Evolutionary conservation across 2,113 vertebrate genomes (phyloP).

Genomic region (Oenanthe oenanthe): DNA sequence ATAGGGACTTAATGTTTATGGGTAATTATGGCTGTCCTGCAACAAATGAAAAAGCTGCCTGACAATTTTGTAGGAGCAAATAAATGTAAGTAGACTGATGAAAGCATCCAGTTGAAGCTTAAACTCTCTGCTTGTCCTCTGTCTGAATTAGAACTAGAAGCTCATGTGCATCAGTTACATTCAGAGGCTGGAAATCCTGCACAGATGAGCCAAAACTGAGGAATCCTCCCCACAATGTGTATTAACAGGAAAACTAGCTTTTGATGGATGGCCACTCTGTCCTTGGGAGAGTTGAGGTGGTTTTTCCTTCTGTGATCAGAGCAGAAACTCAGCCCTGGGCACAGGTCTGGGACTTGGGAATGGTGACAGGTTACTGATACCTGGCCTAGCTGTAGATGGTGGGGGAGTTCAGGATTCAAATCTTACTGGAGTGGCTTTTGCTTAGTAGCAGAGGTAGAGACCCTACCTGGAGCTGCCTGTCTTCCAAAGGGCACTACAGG

Average conservation of each 20-base stretch:
- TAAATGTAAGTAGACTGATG: not conserved
- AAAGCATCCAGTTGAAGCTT: not conserved
- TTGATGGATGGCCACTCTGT: not conserved
- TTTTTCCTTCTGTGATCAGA: not conserved
- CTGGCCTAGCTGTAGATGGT: not conserved
- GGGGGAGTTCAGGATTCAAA: not conserved
- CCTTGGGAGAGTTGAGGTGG: not conserved
- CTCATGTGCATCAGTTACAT: not conserved
- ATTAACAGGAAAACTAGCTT: not conserved
- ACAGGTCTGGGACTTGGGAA: not conserved
- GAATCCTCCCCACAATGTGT: not conserved
- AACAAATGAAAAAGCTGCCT: not conserved
- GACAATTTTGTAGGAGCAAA: not conserved
- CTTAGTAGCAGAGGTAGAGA: not conserved
- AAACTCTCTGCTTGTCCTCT: not conserved
- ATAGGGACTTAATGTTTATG: not conserved
- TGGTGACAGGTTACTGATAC: not conserved
- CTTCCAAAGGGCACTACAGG: not conserved
- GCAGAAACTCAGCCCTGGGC: not conserved
- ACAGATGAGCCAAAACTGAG: not conserved
- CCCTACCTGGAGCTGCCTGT: not conserved
- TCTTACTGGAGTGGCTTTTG: not conserved
- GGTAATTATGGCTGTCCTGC: not conserved
- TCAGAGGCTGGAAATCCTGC: not conserved
- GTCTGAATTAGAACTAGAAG: not conserved